Evolutionary conservation across 1,140 invertebrate species (phyloP), one percentile per base, ranked within the genome.

Genomic region (Calephelis nemesis): DNA sequence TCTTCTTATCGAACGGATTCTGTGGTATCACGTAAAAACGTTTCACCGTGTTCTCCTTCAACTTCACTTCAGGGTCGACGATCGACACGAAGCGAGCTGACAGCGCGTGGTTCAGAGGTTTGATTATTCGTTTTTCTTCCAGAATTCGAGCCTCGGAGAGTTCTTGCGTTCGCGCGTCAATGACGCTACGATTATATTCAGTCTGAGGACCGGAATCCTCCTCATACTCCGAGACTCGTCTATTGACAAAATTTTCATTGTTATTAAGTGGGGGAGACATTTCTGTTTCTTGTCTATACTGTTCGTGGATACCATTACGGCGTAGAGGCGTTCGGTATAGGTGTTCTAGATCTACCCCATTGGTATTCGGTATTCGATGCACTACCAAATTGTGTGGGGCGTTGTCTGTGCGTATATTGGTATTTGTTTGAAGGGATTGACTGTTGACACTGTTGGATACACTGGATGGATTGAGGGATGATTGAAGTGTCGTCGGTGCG

Each of bases 11-110:
- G 0, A 80, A 63, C 0, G 74, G 79, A 70, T 81, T 83, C 69
- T 90, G 89, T 15, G 90, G 91, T 65, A 92, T 88, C 0, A 92
- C 88, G 64, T 91, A 92, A 65, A 88, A 82, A 10, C 84, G 75
- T 65, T 85, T 84, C 0, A 87, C 81, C 0, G 81, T 66, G 39
- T 87, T 81, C 30, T 60, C 54, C 15, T 60, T 60, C 30, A 60
- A 40, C 54, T 88, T 89, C 10, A 81, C 75, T 13, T 90, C 88
- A 0, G 82, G 72, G 47, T 90, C 84, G 7, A 87, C 76, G 0
- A 89, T 77, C 0, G 88, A 85, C 15, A 91, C 75, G 42, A 90
- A 71, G 10, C 89, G 73, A 4, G 87, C 81, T 54, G 84, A 88
- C 3, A 92, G 19, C 0, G 90, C 54, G 54, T 60, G 54, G 30